phyloP scores from a whole-genome alignment of 2,797 vertebrate species.

The Pelobates cultripes region DNA sequence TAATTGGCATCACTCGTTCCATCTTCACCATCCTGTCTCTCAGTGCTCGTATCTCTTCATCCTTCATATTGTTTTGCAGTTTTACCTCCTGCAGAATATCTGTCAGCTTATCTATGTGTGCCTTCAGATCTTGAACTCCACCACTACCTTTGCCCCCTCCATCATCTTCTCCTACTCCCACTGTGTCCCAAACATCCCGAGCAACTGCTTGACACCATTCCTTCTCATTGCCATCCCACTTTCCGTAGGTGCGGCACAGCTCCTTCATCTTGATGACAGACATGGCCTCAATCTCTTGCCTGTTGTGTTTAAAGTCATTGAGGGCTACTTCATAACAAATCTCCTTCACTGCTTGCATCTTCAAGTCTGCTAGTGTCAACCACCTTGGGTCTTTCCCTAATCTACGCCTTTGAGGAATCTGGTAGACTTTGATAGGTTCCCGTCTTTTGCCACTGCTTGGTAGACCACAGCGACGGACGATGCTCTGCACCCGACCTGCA shows the following conservation, averaged over 20 bases:
- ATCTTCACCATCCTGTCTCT: constrained; percentile 88
- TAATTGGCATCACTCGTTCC: constrained; percentile 84
- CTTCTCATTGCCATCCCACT: constrained; percentile 74
- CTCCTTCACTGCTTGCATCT: constrained; percentile 90
- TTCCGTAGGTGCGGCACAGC: constrained; percentile 82
- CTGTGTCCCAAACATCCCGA: constrained; percentile 88
- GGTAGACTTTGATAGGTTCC: constrained; percentile 84
- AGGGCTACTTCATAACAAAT: constrained; percentile 91
- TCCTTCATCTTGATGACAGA: constrained; percentile 91
- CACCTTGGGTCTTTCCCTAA: constrained; percentile 83
- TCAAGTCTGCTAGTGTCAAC: constrained; percentile 82
- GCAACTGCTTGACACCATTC: constrained; percentile 84
- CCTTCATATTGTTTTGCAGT: constrained; percentile 90
- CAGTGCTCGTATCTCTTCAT: constrained; percentile 85
- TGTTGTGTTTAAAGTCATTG: constrained; percentile 84
- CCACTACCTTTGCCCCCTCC: constrained; percentile 41
- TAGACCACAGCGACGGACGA: constrained; percentile 85
- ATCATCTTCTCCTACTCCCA: constrained; percentile 80
- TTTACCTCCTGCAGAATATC: constrained; percentile 90
- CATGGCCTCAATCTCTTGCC: constrained; percentile 85
- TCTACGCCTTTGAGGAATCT: constrained; percentile 86
- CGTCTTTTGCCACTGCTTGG: constrained; percentile 87
- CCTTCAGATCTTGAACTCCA: constrained; percentile 79
- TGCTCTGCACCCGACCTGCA: constrained; percentile 82
- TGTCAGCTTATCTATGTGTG: constrained; percentile 87